Percentiles rank a stretch among this genome's conserved stretches.
Conservation (phyloP, 2,113 vertebrate species). For the Pseudolaguvia tuberculata region DNA sequence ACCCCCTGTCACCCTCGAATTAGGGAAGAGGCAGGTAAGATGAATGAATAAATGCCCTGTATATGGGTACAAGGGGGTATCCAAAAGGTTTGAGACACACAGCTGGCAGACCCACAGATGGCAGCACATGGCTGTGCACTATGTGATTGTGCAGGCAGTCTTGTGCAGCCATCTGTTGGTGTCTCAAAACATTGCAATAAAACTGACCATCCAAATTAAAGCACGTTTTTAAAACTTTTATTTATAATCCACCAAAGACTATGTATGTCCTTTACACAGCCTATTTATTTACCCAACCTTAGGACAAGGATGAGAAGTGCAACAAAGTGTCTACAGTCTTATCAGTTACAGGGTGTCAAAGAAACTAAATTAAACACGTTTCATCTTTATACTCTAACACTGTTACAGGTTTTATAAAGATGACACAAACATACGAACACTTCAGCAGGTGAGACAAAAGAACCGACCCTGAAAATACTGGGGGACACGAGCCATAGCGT, state of each 20-base stretch:
- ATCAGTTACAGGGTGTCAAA: constrained; percentile 25
- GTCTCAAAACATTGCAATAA: too few species aligned
- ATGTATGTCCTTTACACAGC: constrained; percentile 17
- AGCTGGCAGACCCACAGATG: too few species aligned
- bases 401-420: constrained; percentile 12
- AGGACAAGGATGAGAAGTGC: constrained; percentile 40
- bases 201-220: neutral
- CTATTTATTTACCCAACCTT: constrained; percentile 40
- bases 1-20: too few species aligned
- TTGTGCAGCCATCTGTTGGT: too few species aligned
- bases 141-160: too few species aligned
- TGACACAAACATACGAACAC: constrained; percentile 26
- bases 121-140: too few species aligned
- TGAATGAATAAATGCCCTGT: too few species aligned
- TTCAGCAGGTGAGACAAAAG: constrained; percentile 38
- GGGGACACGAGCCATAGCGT: neutral
- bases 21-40: too few species aligned
- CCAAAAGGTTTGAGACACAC: too few species aligned
- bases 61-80: too few species aligned
- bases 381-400: constrained; percentile 1
- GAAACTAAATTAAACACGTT: constrained; percentile 36
- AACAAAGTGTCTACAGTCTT: constrained; percentile 40
- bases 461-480: constrained; percentile 29
- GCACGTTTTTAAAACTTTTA: constrained; percentile 23
- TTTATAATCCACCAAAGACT: constrained; percentile 32